Percentiles rank a stretch among this genome's conserved stretches.
Conservation (phyloP, 2,888 invertebrate genomes). For the Elysia crispata region DNA sequence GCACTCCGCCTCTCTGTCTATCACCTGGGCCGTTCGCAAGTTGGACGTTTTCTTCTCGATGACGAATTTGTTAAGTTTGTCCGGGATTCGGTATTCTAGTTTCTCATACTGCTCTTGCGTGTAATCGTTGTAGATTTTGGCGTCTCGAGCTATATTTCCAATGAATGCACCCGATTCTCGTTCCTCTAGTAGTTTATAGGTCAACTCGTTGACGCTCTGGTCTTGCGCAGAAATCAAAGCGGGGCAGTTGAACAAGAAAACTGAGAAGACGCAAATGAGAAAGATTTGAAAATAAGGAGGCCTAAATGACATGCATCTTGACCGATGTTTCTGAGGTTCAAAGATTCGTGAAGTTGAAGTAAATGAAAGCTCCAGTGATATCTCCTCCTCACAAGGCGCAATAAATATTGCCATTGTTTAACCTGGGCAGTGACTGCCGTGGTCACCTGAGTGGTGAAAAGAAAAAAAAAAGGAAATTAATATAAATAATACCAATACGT, state of each 20-base stretch:
- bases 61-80: constrained; percentile 61
- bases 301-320: neutral
- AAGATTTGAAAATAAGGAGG: neutral
- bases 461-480: neutral
- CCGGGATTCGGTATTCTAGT: constrained; percentile 66
- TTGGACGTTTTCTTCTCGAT: constrained; percentile 62
- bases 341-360: too few relatives aligned
- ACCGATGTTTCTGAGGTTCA: too few relatives aligned
- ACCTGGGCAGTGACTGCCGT: neutral
- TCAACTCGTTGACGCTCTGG: too few relatives aligned
- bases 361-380: too few relatives aligned
- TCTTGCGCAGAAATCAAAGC: neutral
- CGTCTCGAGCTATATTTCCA: constrained; percentile 67
- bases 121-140: constrained; percentile 62
- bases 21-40: constrained; percentile 56
- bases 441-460: constrained; percentile 2
- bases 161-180: constrained; percentile 50
- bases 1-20: constrained; percentile 67
- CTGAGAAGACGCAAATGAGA: neutral
- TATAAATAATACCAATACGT: neutral
- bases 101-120: constrained; percentile 60
- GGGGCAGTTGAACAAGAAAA: neutral
- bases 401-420: too few relatives aligned
- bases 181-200: constrained; percentile 51
- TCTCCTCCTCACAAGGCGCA: too few relatives aligned